Percentiles rank a stretch among this genome's conserved stretches.
Evolutionary conservation across 2,888 invertebrate species (phyloP).

Genomic region (Pristionchus arcanus): DNA sequence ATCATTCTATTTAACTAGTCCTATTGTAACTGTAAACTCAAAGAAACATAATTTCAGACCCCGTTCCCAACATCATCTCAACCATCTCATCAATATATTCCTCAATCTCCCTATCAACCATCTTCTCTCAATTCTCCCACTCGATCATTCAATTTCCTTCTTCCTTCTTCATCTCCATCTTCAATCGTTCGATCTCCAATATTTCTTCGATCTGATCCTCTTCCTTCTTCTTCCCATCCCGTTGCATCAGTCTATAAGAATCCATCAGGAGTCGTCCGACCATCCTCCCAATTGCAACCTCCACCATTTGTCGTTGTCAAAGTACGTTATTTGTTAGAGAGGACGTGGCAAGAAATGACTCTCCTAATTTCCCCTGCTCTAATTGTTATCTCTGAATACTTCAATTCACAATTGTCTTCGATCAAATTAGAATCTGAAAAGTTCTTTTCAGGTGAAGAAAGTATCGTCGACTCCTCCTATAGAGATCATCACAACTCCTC

Average conservation of each 20-base stretch:
- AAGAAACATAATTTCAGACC: not conserved
- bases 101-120: not conserved
- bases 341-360: not conserved
- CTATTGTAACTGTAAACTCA: not conserved
- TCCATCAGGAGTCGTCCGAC: conserved; percentile 24
- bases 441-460: conserved; percentile 14
- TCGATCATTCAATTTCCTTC: conserved; percentile 8
- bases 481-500: conserved; percentile 42
- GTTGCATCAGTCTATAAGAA: conserved; percentile 48
- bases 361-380: not conserved
- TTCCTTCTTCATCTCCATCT: not conserved
- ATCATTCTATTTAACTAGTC: not conserved
- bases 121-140: not conserved
- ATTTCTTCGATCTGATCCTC: conserved; percentile 20
- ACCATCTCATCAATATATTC: not conserved
- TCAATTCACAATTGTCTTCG: too few species aligned
- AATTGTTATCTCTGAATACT: too few species aligned
- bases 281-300: conserved; percentile 33
- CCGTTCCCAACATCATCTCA: not conserved
- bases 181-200: conserved; percentile 9
- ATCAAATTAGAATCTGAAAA: not conserved
- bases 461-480: not conserved
- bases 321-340: not conserved
- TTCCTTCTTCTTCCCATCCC: conserved; percentile 11
- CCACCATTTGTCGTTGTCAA: conserved; percentile 30